These are phyloP conservation scores for Cheilosia urbana DNA, from an alignment of 2,888 invertebrate species.

Conservation along the genomic window DNA sequence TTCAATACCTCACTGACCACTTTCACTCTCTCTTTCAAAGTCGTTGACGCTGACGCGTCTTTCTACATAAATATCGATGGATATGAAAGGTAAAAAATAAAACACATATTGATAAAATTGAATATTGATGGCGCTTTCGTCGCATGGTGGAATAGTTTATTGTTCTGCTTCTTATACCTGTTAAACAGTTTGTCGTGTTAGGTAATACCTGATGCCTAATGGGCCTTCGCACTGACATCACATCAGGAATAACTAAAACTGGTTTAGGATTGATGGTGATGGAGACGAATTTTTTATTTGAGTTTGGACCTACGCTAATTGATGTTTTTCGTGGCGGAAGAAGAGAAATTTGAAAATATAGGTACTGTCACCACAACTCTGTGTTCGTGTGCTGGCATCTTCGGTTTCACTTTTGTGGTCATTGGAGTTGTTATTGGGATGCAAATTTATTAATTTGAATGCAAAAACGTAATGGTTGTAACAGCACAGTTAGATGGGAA, in stretches of 20 bases:
- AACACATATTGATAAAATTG: slow-evolving; percentile 16
- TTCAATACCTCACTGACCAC: slow-evolving; percentile 58
- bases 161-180: slow-evolving; percentile 37
- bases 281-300: slow-evolving; percentile 23
- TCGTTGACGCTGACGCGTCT: slow-evolving; percentile 36
- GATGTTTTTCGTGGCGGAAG: slow-evolving; percentile 14
- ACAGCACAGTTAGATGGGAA: neutral
- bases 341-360: slow-evolving; percentile 44
- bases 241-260: slow-evolving; percentile 22
- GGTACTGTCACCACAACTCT: slow-evolving; percentile 1
- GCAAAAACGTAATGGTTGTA: neutral
- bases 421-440: neutral
- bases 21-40: slow-evolving; percentile 62
- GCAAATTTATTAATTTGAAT: slow-evolving; percentile 25
- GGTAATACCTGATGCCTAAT: slow-evolving; percentile 37
- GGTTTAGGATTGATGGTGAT: slow-evolving; percentile 26
- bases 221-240: slow-evolving; percentile 32
- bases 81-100: slow-evolving; percentile 6
- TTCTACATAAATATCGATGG: slow-evolving; percentile 17
- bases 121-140: slow-evolving; percentile 21
- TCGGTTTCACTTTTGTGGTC: slow-evolving; percentile 39
- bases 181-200: slow-evolving; percentile 53
- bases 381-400: neutral
- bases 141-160: neutral
- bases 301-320: slow-evolving; percentile 39